Base-by-base conservation (phyloP, 2,888 invertebrate species). In the Heteromyza rotundicornis region DNA sequence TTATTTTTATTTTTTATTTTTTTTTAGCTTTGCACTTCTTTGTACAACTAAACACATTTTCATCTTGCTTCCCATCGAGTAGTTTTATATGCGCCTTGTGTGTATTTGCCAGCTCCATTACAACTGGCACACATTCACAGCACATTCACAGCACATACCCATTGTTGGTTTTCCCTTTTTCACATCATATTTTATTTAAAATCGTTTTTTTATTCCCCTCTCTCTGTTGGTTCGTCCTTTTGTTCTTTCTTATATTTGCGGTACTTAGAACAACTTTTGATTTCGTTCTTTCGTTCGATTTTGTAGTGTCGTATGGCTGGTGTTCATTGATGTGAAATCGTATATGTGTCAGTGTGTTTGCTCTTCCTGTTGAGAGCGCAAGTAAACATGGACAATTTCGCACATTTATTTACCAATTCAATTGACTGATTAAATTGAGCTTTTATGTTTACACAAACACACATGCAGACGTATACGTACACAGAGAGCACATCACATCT, bases 301-400 rank as follows among this genome's bases (percentile, higher is more conserved):
- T 32, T 54, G 16, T 24, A 8, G 2, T 19, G 3, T 1, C 17
- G 35, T 12, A 32, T 32, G 7, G 40, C 40, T 8, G 7, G 40
- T n/a, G 8, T 7, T 3, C 40, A n/a, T 40, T 40, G 5, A n/a
- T n/a, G n/a, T 40, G 10, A 14, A 40, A 14, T 8, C 3, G n/a
- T 40, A 8, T 8, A 12, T 58, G 36, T 51, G 22, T 7, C 12
- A 40, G 35, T 40, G n/a, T 53, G 44, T 47, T 40, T 44, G 2
- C 27, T 16, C n/a, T 12, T 44, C 14, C 36, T 24, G 17, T 36
- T n/a, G 3, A 40, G n/a, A 22, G 22, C 24, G 20, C 56, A 51
- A 51, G 51, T 24, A 60, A 60, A 36, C 44, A 60, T 56, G 60
- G 36, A 51, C 56, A 51, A 56, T 60, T 59, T 50, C 36, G 35